Conservation (phyloP, 2,113 vertebrate species). For the Sialia sialis region DNA sequence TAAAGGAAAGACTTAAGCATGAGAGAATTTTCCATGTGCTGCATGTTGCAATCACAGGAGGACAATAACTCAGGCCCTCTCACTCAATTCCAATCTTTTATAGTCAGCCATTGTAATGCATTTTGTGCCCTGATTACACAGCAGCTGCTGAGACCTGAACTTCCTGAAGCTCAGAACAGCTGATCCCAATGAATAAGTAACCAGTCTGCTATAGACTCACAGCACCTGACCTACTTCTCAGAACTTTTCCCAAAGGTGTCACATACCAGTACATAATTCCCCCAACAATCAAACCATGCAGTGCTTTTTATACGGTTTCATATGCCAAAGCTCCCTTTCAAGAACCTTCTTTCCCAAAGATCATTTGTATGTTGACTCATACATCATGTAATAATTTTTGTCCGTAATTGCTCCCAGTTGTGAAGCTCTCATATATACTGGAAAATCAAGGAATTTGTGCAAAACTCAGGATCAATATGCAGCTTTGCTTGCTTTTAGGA, state of each 20-base stretch:
- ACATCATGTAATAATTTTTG: conserved; percentile 34
- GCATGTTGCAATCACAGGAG: conserved; percentile 19
- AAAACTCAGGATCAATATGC: not conserved
- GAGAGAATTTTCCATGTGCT: conserved; percentile 23
- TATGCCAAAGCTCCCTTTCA: not conserved
- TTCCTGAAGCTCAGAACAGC: conserved; percentile 48
- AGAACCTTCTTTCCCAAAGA: conserved; percentile 30
- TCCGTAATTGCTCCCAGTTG: conserved; percentile 50
- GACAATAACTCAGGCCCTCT: conserved; percentile 53
- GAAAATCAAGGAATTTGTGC: conserved; percentile 7
- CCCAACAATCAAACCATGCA: not conserved
- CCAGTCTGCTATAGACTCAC: not conserved
- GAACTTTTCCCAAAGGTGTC: conserved; percentile 31
- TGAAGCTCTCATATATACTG: not conserved
- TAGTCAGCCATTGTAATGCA: conserved; percentile 12
- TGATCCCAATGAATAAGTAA: conserved; percentile 55
- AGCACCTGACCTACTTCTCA: conserved; percentile 51
- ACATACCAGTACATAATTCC: conserved; percentile 10
- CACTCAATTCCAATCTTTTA: conserved; percentile 46
- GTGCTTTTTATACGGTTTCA: not conserved
- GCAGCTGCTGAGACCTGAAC: conserved; percentile 57
- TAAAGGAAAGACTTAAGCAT: conserved; percentile 22
- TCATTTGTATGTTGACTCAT: conserved; percentile 27
- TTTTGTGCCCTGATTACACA: conserved; percentile 35
- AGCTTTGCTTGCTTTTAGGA: not conserved